A percentile compares a stretch with the other conserved stretches of the same genome.
Evolutionary conservation across 1,140 invertebrate species (phyloP).

Genomic region (Caligus rogercresseyi): DNA sequence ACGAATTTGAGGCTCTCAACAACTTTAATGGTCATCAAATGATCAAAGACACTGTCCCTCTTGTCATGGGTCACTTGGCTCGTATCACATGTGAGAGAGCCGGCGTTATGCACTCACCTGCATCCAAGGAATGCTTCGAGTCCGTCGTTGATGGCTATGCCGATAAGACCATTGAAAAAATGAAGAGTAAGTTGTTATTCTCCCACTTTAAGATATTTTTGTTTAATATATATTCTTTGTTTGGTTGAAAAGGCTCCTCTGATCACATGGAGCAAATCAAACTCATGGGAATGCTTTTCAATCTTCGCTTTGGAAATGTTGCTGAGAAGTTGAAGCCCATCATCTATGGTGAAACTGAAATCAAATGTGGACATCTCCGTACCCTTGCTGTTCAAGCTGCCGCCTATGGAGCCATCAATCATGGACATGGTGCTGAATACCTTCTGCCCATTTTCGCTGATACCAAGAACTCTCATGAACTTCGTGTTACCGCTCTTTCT

Average conservation of each 20-base stretch:
- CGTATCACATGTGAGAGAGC: conserved; percentile 8
- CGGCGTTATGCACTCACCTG: not conserved
- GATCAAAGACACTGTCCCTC: conserved; percentile 12
- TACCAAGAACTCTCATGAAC: not conserved
- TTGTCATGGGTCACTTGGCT: conserved; percentile 13
- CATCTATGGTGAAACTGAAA: not conserved
- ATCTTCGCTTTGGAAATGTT: conserved; percentile 2
- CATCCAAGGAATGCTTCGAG: conserved; percentile 1
- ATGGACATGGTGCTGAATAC: not conserved
- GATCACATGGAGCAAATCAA: not conserved
- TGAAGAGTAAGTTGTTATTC: not conserved
- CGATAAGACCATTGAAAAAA: conserved; percentile 7
- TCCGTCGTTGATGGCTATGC: not conserved
- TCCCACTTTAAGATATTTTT: no score
- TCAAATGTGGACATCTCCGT: not conserved
- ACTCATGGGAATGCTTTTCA: not conserved
- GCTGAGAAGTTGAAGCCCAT: not conserved
- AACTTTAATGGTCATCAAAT: not conserved
- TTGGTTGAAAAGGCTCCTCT: not conserved
- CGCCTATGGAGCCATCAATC: not conserved
- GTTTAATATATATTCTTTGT: no score
- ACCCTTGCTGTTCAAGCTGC: not conserved
- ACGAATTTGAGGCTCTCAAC: conserved; percentile 9
- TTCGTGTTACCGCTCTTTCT: conserved; percentile 1
- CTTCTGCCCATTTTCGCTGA: conserved; percentile 4